Evolutionary conservation across 2,888 invertebrate species (phyloP), one percentile per base, ranked within the genome.

Genomic region (Amblyjoppa fuscipennis): DNA sequence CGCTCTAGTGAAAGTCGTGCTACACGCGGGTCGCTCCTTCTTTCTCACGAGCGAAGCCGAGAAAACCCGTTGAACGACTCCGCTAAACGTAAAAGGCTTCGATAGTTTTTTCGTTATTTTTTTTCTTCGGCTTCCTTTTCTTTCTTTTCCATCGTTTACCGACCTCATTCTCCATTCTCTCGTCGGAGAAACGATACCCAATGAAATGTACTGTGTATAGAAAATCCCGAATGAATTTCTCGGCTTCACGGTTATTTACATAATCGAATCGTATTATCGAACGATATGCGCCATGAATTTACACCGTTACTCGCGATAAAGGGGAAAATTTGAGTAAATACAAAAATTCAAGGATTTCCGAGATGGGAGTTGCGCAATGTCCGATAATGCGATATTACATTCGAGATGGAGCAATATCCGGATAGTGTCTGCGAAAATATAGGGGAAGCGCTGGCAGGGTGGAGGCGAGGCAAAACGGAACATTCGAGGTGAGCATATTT

Each of bases 1-100:
- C 73, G 68, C 73, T 31, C 73, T 31, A 71, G 45, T 82, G 70
- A 82, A 77, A 82, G 82, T 76, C 82, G 76, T 66, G 70, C 70
- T 51, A 59, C 64, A 70, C 75, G 81, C 66, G 70, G 34, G 64
- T 78, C 77, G 53, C 34, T 71, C 59, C 25, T 59, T 64, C 64
- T 31, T 56, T 77, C 66, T 77, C 56, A 49, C 66, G 70, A 71
- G 64, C 45, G 66, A 28, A 66, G 73, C 68, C 73, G 66, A 31
- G 66, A 73, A 16, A 28, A 9, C 38, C 49, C 76, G 70, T 71
- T 53, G 49, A 82, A 82, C 76, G 82, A 82, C 66, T 70, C 68
- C 69, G 71, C 53, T 68, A 56, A 74, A 68, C 66, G 74, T 68
- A 74, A 81, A 81, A 68, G 31, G 45, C 56, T 59, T 31, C n/a